Conservation (phyloP, 2,113 vertebrate species). For the Ochotona curzoniae region DNA sequence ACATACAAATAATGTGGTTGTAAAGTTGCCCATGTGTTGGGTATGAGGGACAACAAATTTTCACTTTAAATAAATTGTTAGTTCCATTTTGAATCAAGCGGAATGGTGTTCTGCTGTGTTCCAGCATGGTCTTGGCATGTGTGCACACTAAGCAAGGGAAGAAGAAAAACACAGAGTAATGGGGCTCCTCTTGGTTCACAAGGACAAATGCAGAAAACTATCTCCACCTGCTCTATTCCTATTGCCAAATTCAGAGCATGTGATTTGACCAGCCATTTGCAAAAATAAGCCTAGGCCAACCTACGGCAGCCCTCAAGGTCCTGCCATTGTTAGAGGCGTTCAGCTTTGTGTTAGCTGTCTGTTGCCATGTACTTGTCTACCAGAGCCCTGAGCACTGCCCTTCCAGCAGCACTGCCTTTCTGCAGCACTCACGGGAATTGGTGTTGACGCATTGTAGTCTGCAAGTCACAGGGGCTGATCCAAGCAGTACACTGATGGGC, state of each 20-base stretch:
- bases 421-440: background rate
- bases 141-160: background rate
- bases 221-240: background rate
- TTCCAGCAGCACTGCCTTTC: background rate
- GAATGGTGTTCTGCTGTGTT: background rate
- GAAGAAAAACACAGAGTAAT: background rate
- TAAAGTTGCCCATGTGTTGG: slow-evolving; percentile 38
- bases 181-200: background rate
- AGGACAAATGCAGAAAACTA: background rate
- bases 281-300: background rate
- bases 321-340: background rate
- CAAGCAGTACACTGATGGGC: background rate
- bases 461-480: background rate
- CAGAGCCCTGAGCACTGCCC: background rate
- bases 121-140: background rate
- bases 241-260: background rate
- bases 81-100: slow-evolving; percentile 21
- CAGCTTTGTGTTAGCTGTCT: fast-evolving
- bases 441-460: background rate
- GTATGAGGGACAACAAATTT: background rate
- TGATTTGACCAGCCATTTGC: background rate
- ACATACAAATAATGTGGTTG: slow-evolving; percentile 17
- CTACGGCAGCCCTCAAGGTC: background rate
- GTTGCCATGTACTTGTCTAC: no score
- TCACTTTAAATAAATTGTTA: slow-evolving; percentile 18